These are phyloP conservation scores for Anodontia alba DNA, from an alignment of 2,888 invertebrate species.

Conservation along the genomic window DNA sequence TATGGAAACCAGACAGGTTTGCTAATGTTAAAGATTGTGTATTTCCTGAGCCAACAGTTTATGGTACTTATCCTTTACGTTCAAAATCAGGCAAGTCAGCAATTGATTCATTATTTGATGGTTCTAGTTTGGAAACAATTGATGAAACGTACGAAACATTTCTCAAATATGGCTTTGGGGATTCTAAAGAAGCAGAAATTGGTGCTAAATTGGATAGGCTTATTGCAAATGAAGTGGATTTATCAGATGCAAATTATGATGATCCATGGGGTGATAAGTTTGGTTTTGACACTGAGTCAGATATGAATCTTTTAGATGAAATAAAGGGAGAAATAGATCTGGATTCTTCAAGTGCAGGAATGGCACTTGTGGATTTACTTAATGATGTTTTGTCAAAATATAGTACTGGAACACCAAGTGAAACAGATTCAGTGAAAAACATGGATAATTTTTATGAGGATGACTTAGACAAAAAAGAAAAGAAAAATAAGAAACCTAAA, in stretches of 20 bases:
- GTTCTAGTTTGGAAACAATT: constrained; percentile 36
- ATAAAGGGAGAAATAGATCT: constrained; percentile 65
- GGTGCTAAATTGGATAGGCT: constrained; percentile 19
- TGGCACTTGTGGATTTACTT: constrained; percentile 73
- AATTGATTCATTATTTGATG: constrained; percentile 50
- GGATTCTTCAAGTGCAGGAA: constrained; percentile 69
- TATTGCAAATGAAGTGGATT: constrained; percentile 17
- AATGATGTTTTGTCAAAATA: constrained; percentile 76
- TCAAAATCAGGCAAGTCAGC: constrained; percentile 61
- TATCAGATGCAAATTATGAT: constrained; percentile 50
- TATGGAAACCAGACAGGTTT: constrained; percentile 71
- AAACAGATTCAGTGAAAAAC: constrained; percentile 58
- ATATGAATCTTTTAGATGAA: constrained; percentile 60
- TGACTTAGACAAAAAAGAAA: constrained; percentile 18
- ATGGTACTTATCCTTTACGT: constrained; percentile 75
- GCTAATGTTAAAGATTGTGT: constrained; percentile 72
- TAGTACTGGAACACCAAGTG: constrained; percentile 58
- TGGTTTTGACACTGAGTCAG: constrained; percentile 53
- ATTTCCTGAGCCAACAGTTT: constrained; percentile 45
- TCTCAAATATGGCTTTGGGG: constrained; percentile 47
- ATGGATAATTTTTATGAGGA: constrained; percentile 37
- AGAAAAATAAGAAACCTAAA: constrained; percentile 26
- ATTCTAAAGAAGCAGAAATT: constrained; percentile 40
- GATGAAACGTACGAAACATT: constrained; percentile 56
- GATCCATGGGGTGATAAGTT: constrained; percentile 61